These are phyloP conservation scores for Thymelicus acteon DNA, from an alignment of 2,888 invertebrate species.

Conservation along the genomic window DNA sequence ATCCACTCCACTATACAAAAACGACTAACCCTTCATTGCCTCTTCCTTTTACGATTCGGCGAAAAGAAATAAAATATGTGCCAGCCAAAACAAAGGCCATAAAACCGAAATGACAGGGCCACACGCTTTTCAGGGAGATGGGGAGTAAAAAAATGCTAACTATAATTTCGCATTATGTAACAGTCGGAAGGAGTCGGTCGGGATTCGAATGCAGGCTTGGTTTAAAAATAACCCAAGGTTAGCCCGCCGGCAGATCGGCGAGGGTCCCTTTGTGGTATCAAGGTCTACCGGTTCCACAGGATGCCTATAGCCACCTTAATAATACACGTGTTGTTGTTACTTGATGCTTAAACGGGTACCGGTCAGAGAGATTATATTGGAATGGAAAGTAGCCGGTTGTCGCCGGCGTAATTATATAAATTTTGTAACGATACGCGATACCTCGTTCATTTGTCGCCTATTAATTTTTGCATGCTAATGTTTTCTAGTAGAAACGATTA, in stretches of 20 bases:
- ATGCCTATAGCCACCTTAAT: constrained; percentile 62
- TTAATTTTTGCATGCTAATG: constrained; percentile 34
- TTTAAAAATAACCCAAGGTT: constrained; percentile 84
- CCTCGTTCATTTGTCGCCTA: constrained; percentile 34
- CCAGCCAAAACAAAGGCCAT: constrained; percentile 80
- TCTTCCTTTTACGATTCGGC: constrained; percentile 83
- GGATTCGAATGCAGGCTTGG: constrained; percentile 76
- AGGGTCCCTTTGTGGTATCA: constrained; percentile 81
- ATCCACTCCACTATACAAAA: constrained; percentile 70
- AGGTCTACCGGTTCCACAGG: constrained; percentile 80
- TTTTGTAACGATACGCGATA: constrained; percentile 38
- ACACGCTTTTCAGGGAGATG: constrained; percentile 73
- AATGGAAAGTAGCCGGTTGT: constrained; percentile 42
- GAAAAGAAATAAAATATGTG: constrained; percentile 81
- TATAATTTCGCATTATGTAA: constrained; percentile 83
- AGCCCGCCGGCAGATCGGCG: constrained; percentile 64
- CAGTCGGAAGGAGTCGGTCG: constrained; percentile 80
- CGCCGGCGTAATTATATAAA: constrained; percentile 36
- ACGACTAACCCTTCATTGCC: constrained; percentile 81
- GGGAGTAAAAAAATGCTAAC: constrained; percentile 69
- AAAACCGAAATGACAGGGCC: constrained; percentile 81
- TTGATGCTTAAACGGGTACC: constrained; percentile 49
- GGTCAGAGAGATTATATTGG: constrained; percentile 44
- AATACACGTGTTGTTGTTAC: constrained; percentile 50
- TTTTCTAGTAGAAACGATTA: constrained; percentile 10